These are phyloP conservation scores for Anisognathus igniventris DNA, from an alignment of 2,797 vertebrate species.

Conservation along the genomic window DNA sequence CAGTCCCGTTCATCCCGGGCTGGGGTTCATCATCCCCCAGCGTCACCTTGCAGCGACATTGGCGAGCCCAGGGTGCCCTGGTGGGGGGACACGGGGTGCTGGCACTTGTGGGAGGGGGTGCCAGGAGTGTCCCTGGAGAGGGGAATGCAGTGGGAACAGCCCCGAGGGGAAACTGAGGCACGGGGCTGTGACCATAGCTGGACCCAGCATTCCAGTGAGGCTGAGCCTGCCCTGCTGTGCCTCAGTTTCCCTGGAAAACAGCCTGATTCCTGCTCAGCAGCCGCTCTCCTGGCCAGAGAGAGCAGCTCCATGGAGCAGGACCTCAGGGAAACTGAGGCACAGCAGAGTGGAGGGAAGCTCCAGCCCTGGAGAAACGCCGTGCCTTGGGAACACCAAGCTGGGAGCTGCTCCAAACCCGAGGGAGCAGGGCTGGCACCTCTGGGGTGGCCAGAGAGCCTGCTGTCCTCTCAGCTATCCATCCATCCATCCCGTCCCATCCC, in stretches of 20 bases:
- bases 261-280: background rate
- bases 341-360: accelerated
- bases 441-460: background rate
- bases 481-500: no score
- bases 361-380: background rate
- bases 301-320: background rate
- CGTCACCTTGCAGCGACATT: background rate
- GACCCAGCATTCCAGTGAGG: accelerated
- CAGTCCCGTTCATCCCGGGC: accelerated
- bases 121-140: background rate
- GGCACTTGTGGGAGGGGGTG: background rate
- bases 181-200: accelerated
- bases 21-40: background rate
- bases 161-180: background rate
- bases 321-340: background rate
- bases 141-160: background rate
- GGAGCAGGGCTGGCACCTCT: background rate
- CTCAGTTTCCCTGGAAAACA: background rate
- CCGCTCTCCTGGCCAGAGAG: no score
- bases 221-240: background rate
- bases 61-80: background rate
- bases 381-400: background rate
- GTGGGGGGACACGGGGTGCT: background rate
- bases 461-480: background rate
- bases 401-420: background rate